These are phyloP conservation scores for Vombatus ursinus DNA, from an alignment of 2,113 vertebrate genomes.

Conservation along the genomic window DNA sequence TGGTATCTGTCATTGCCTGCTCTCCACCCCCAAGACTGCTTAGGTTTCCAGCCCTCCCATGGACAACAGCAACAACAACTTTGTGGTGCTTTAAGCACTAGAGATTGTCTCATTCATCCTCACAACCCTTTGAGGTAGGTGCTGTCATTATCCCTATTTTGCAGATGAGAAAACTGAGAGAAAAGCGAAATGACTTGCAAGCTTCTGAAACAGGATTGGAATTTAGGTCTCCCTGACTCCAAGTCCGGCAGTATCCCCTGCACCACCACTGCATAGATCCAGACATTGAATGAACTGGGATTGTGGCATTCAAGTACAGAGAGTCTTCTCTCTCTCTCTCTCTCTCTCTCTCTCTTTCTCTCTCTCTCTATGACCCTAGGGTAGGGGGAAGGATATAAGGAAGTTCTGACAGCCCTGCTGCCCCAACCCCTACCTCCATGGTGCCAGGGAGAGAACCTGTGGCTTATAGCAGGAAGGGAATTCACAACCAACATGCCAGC, in stretches of 20 bases:
- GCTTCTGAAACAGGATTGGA: not conserved
- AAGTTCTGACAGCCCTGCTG: not conserved
- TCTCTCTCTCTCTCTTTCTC: too few relatives aligned
- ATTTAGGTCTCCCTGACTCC: not conserved
- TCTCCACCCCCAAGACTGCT: not conserved
- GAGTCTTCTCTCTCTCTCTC: too few relatives aligned
- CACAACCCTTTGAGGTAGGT: not conserved
- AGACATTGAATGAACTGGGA: not conserved
- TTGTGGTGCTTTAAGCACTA: not conserved
- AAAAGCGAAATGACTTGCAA: not conserved
- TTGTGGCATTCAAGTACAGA: not conserved
- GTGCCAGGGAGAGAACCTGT: not conserved
- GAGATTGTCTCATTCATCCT: not conserved
- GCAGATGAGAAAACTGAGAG: not conserved
- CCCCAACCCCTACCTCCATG: not conserved
- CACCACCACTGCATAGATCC: not conserved
- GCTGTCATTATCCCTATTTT: not conserved
- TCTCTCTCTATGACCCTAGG: not conserved
- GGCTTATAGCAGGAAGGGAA: not conserved
- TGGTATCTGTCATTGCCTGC: not conserved
- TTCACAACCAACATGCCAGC: too few relatives aligned
- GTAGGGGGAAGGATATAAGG: not conserved
- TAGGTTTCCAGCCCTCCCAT: not conserved
- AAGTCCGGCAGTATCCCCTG: not conserved
- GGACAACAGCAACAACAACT: too few relatives aligned